Evolutionary conservation across 2,113 vertebrate genomes (phyloP).

Genomic region (Phrynocephalus versicolor): DNA sequence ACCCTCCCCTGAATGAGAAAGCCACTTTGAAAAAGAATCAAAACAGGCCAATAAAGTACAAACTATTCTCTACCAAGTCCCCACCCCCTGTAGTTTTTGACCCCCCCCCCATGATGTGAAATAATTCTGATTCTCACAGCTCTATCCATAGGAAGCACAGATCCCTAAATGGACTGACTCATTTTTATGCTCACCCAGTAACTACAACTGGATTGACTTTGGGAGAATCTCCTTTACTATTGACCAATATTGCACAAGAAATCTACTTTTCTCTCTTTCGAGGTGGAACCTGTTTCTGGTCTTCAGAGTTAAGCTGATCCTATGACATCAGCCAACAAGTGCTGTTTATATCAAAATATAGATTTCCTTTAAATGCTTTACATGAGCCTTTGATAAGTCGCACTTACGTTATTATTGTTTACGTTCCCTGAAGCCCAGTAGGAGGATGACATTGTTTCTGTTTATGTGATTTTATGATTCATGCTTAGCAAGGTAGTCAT

Average conservation of each 20-base stretch:
- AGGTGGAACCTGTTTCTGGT: slow-evolving; percentile 56
- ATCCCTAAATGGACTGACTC: not conserved
- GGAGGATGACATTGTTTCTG: slow-evolving; percentile 58
- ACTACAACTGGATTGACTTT: not conserved
- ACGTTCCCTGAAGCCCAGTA: slow-evolving; percentile 70
- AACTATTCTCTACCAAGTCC: no score
- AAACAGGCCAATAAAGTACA: no score
- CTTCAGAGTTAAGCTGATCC: slow-evolving; percentile 48
- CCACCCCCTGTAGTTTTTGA: no score
- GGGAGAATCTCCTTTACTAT: slow-evolving; percentile 18
- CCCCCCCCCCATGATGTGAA: not conserved
- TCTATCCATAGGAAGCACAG: not conserved
- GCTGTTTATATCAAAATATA: slow-evolving; percentile 75
- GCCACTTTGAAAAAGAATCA: no score
- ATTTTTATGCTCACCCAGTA: not conserved
- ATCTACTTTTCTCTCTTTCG: slow-evolving; percentile 37
- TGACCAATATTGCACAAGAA: slow-evolving; percentile 25
- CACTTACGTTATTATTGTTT: slow-evolving; percentile 76
- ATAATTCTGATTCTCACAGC: not conserved
- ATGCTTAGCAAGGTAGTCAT: slow-evolving; percentile 65
- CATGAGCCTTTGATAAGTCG: slow-evolving; percentile 64
- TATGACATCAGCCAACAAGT: slow-evolving; percentile 66
- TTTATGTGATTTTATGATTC: slow-evolving; percentile 73
- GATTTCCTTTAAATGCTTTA: slow-evolving; percentile 78
- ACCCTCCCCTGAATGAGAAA: no score